A percentile compares a stretch with the other conserved stretches of the same genome.
phyloP scores from a whole-genome alignment of 2,797 vertebrate species.

The Chiroxiphia lanceolata region DNA sequence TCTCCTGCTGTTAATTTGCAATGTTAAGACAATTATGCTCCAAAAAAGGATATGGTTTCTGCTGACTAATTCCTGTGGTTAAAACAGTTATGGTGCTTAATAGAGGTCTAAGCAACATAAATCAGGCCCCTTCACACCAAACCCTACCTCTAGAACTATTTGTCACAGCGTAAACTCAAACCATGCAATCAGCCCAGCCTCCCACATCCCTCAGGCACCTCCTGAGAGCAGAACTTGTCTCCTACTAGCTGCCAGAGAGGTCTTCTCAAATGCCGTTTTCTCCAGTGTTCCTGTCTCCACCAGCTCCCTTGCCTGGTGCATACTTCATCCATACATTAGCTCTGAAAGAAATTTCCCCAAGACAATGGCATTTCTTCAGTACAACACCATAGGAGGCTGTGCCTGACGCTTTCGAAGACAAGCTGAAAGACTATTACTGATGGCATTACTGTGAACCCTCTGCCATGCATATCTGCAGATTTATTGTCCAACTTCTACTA shows the following conservation, averaged over 20 bases:
- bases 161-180: neutral
- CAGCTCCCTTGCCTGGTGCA: neutral
- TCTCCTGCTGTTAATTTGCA: neutral
- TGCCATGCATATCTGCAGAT: neutral
- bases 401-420: accelerated
- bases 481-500: neutral
- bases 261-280: neutral
- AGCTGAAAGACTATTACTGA: neutral
- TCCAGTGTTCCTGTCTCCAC: neutral
- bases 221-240: neutral
- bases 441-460: neutral
- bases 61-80: neutral
- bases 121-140: neutral
- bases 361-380: neutral
- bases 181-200: neutral
- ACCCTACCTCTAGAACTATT: neutral
- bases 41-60: neutral
- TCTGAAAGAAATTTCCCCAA: neutral
- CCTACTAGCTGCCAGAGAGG: neutral
- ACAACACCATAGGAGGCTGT: neutral
- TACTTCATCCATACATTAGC: neutral
- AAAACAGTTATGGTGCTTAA: neutral
- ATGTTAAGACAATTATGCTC: neutral
- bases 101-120: neutral
- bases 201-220: neutral